Base-by-base conservation (phyloP, 1,140 invertebrate species). In the Sipha flava region DNA sequence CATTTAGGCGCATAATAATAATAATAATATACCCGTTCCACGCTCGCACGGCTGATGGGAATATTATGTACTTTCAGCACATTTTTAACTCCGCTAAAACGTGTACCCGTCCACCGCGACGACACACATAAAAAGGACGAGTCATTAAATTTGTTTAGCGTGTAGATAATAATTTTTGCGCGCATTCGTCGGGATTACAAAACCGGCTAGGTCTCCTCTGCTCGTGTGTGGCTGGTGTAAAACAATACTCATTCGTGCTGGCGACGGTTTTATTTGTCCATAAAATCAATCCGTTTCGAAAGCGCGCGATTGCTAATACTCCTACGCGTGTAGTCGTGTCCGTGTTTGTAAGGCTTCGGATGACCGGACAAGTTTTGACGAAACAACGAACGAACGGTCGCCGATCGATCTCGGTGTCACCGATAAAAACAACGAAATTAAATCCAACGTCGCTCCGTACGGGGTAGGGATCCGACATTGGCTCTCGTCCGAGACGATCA, bases 261-360 rank as follows among this genome's bases (percentile, higher is more conserved):
- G 12, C 37, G 62, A 66, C 23, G n/a, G 31, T 66, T 66, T 66
- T 37, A 66, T 66, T 66, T 66, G 34, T 66, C 62, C 34, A 66
- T 40, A 66, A 66, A 66, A 66, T 66, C 62, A 66, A 66, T 66
- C 62, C 23, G 62, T 66, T 40, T 37, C 62, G 34, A 66, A 66
- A 66, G 34, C 62, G n/a, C 62, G 12, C 3, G n/a, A n/a, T 40
- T 10, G 34, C 9, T 9, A 40, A 23, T 23, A 23, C 34, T 40
- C 62, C 62, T 23, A 59, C 57, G 29, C 57, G 5, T 2, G 6
- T 23, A 31, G 57, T 37, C 59, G 23, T 9, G 29, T 62, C 9
- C 2, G n/a, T 34, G 18, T 62, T n/a, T 62, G 7, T 12, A 18
- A 62, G 31, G 31, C 29, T 62, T 21, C 29, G 9, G 18, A 62